phyloP scores from a whole-genome alignment of 2,113 vertebrate species.

The Chaenogobius annularis region DNA sequence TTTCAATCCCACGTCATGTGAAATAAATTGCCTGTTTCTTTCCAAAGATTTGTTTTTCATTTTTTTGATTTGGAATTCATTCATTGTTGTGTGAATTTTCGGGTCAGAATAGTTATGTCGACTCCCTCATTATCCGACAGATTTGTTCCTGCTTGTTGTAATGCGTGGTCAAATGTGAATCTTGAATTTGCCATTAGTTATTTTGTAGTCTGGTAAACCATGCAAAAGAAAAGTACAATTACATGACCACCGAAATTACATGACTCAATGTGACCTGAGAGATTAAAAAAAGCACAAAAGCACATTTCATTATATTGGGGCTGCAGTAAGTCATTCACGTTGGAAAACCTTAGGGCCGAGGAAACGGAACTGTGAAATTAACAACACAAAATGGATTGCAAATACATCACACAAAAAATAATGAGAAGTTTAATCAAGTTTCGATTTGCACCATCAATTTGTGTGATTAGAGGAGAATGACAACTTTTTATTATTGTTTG shows the following conservation, averaged over 20 bases:
- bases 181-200: too few relatives aligned
- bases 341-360: background rate
- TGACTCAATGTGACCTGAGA: background rate
- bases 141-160: background rate
- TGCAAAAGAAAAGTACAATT: background rate
- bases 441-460: background rate
- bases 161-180: background rate
- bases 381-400: background rate
- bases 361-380: background rate
- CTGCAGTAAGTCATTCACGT: background rate
- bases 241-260: background rate
- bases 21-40: background rate
- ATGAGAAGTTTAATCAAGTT: slow-evolving; percentile 8
- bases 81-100: too few relatives aligned
- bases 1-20: background rate
- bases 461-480: background rate
- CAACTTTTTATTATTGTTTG: background rate
- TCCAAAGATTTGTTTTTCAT: background rate
- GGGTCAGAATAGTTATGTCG: too few relatives aligned
- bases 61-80: background rate
- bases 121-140: too few relatives aligned
- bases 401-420: background rate
- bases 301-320: slow-evolving; percentile 1
- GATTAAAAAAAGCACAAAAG: background rate
- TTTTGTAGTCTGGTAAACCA: too few relatives aligned